These are phyloP conservation scores for Imbricaverruca yamaguchii DNA, from an alignment of 2,888 invertebrate genomes.

Conservation along the genomic window DNA sequence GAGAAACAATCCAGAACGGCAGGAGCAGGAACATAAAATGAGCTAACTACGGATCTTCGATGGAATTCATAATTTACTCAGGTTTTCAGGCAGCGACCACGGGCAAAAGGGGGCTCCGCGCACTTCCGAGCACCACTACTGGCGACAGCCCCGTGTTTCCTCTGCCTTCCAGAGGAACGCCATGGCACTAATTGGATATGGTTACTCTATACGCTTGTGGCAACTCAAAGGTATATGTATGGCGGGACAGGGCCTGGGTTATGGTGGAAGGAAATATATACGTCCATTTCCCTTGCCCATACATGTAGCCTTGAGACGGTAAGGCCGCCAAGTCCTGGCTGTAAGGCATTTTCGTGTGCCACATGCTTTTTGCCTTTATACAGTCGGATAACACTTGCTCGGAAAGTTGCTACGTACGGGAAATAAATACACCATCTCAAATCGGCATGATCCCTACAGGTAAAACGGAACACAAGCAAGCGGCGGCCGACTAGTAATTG, in stretches of 20 bases:
- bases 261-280: conserved; percentile 19
- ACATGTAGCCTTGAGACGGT: conserved; percentile 11
- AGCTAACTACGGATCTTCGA: background rate
- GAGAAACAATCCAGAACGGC: background rate
- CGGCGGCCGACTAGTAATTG: background rate
- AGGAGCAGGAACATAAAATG: background rate
- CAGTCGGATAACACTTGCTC: background rate
- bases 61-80: background rate
- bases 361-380: background rate
- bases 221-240: conserved; percentile 2
- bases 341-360: conserved; percentile 19
- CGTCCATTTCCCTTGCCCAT: conserved; percentile 3
- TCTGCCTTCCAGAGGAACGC: background rate
- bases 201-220: background rate
- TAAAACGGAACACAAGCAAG: conserved; percentile 10
- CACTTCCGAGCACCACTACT: too few species aligned
- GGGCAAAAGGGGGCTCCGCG: too few species aligned
- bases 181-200: background rate
- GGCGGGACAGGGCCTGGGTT: background rate
- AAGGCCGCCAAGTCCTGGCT: conserved; percentile 15
- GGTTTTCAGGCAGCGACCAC: background rate
- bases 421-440: conserved; percentile 21
- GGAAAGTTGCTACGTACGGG: background rate
- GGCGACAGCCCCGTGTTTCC: background rate
- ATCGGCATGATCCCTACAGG: conserved; percentile 18